Base-by-base conservation (phyloP, 1,140 invertebrate genomes). In the Pseudomyrmex sp. region DNA sequence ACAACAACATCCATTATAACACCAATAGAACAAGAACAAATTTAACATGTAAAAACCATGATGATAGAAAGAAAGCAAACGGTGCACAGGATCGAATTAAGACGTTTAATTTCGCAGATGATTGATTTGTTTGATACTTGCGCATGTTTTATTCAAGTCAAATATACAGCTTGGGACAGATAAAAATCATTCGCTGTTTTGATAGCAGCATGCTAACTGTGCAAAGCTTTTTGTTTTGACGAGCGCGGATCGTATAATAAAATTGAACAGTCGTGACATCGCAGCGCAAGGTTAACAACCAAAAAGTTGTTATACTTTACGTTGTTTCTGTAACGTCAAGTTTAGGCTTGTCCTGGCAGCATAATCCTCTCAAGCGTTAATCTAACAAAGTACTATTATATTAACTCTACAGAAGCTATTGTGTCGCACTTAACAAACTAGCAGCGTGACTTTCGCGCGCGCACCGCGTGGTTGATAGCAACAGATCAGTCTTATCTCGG, bases 1-100 rank as follows among this genome's bases (percentile, higher is more conserved):
- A 58, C 44, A 63, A 83, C 18, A 62, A 69, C 20, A 72, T 35
- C 7, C 35, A 68, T 10, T 72, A 72, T 59, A 61, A 85, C 76
- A 79, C 68, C 13, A 77, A 35, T 18, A 87, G 35, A 35, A 75
- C 50, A 85, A 88, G 18, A 87, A 76, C 58, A 63, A n/a, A 26
- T 23, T 20, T 10, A 61, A 69, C 75, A 79, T 15, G 63, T 69
- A 79, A 18, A 63, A 83, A 35, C 35, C 50, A 59, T n/a, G 72
- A 48, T 77, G 59, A 1, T 48, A 44, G 50, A 66, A 76, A 61
- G 50, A 65, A 63, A 35, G 61, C 58, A 65, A 77, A 83, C 35
- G 10, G n/a, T 77, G 62, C 54, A 50, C 62, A 58, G 12, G 35
- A 18, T n/a, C 69, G 61, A 80, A 35, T 18, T 23, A 80, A 80